Conservation (phyloP, 64 coral and sea anemone genomes). For the Pocillopora verrucosa region DNA sequence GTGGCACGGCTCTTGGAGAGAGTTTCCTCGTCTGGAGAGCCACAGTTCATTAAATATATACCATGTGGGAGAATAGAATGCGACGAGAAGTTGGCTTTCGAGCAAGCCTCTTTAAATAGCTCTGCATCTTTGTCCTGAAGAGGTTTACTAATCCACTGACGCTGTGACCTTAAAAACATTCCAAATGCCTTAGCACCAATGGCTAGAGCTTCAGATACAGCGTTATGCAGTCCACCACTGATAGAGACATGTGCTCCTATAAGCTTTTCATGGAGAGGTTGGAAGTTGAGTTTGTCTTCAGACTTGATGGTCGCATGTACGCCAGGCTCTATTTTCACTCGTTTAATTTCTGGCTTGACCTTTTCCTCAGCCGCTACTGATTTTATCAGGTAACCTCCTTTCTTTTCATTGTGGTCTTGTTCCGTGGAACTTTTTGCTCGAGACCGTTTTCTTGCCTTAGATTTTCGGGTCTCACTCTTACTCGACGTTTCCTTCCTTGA, state of each 20-base stretch:
- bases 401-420: background rate
- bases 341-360: background rate
- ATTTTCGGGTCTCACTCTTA: background rate
- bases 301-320: background rate
- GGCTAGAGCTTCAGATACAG: conserved; percentile 63
- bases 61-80: conserved; percentile 85
- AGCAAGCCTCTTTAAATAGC: conserved; percentile 71
- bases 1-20: conserved; percentile 83
- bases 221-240: conserved; percentile 78
- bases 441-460: conserved; percentile 1
- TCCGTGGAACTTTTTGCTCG: conserved; percentile 6
- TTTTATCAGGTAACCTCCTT: background rate
- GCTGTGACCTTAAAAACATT: conserved; percentile 85
- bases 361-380: conserved; percentile 21
- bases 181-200: conserved; percentile 93
- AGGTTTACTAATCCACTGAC: conserved; percentile 89
- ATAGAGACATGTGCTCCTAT: conserved; percentile 97
- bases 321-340: background rate
- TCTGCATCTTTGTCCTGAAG: conserved; percentile 72
- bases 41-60: conserved; percentile 96
- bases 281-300: background rate
- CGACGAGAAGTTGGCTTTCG: conserved; percentile 52
- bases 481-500: background rate
- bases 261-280: conserved; percentile 40
- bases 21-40: conserved; percentile 84